Evolutionary conservation across 2,888 invertebrate genomes (phyloP), one percentile per base, ranked within the genome.

Genomic region (Chrysolina oricalcia): DNA sequence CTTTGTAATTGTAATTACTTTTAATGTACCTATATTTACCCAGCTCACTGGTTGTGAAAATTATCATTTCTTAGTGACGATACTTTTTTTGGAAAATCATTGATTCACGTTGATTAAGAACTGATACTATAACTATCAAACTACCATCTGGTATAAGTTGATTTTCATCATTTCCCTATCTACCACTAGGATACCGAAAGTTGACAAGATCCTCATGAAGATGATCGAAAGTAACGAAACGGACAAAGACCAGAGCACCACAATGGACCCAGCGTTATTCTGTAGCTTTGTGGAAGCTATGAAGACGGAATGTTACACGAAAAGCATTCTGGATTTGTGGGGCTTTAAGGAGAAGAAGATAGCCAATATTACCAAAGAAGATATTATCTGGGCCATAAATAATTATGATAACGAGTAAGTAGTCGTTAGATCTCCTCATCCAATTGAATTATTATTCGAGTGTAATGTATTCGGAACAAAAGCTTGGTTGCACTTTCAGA

Each of bases 321-420:
- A 91, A 79, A 94, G 92, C 86, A 89, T 95, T 77, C 87, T 94
- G 78, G 94, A 95, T 85, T 87, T 95, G 79, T 95, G 94, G 94
- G 90, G 91, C 59, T 93, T 91, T 85, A 89, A 93, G 84, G 86
- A 88, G 73, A 87, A 89, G 43, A 81, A 88, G 76, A 91, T 95
- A 71, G 85, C 86, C 35, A 89, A 89, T 79, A 86, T 92, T 74
- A 92, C 92, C 1, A 91, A 90, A 82, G 87, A 91, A 72, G 92
- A 94, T 74, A 93, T 95, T 80, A 84, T 94, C 50, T 84, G 88
- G 21, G 91, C 90, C 83, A 84, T 95, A 40, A 93, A 94, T 86
- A 88, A 88, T 72, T 89, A 90, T 9, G 91, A 90, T 83, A 87
- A 88, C 56, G 89, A 89, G 90, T 90, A 84, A 84, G 84, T 80